Evolutionary conservation across 1,140 invertebrate genomes (phyloP), one percentile per base, ranked within the genome.

Genomic region (Drosophila mauritiana): DNA sequence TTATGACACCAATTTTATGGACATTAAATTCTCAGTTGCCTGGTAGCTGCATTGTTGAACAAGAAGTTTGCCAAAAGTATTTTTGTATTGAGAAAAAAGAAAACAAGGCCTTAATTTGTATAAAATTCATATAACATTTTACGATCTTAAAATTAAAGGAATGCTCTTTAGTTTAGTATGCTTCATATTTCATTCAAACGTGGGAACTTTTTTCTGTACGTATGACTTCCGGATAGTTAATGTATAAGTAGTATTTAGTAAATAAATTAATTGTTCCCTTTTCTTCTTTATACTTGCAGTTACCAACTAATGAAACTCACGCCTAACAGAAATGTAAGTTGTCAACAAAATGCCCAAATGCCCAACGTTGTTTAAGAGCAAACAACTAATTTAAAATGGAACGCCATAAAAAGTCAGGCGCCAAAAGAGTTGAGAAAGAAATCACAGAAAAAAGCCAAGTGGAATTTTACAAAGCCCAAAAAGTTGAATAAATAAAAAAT

Each of bases 361-460:
- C n/a, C n/a, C 43, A 37, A 20, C 46, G 57, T 58, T 58, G 56
- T 42, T 34, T 6, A 64, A 68, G 75, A 79, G 62, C 63, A 78
- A 88, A 88, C 82, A 85, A 73, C 78, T 82, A 25, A 86, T 86
- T 88, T 88, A 76, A 88, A 86, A 82, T 86, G 79, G 85, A 86
- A 73, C 82, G 74, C 74, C 78, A 65, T 64, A 86, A 68, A 85
- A 67, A 65, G 73, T 17, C 59, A 65, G 75, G 64, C 70, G 76
- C 80, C 64, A 70, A 55, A 55, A 37, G 13, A 62, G 65, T 36
- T 52, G 49, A 61, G 20, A 61, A 75, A 52, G 48, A 70, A 63
- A 54, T 11, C 13, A 0, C 43, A 4, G 8, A 43, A 67, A 67
- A 65, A 61, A 15, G 31, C 1, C 49, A 48, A 82, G 70, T 75